Percentiles rank a stretch among this genome's conserved stretches.
Evolutionary conservation across 2,888 invertebrate species (phyloP).

Genomic region (Zeuzera pyrina): DNA sequence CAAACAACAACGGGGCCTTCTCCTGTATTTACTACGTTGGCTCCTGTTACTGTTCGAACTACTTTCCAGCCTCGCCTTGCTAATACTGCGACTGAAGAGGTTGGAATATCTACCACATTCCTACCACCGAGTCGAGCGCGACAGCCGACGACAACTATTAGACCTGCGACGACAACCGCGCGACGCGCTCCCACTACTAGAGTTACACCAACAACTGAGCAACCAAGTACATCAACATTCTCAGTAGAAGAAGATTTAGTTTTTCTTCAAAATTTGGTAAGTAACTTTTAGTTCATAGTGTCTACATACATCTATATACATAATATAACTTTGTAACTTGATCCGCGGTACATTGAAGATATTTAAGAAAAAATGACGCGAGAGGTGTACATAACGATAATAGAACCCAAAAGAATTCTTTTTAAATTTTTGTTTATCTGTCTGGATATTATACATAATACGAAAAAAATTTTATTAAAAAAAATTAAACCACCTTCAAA

Average conservation of each 20-base stretch:
- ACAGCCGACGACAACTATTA: constrained; percentile 31
- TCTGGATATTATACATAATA: too few relatives aligned
- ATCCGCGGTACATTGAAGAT: neutral
- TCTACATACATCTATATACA: neutral
- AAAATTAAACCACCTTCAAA: too few relatives aligned
- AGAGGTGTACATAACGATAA: too few relatives aligned
- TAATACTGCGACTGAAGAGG: constrained; percentile 31
- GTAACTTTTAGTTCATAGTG: constrained; percentile 13
- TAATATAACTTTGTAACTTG: neutral
- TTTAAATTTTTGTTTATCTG: too few relatives aligned
- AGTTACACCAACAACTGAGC: constrained; percentile 46
- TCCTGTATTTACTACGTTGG: constrained; percentile 33
- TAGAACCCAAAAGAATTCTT: neutral
- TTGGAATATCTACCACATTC: constrained; percentile 55
- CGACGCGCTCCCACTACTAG: constrained; percentile 28
- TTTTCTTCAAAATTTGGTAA: constrained; percentile 75
- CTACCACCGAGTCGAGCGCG: constrained; percentile 36
- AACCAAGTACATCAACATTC: constrained; percentile 59
- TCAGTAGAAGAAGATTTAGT: constrained; percentile 72
- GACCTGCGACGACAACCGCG: constrained; percentile 25
- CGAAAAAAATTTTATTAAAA: too few relatives aligned
- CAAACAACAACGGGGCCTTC: constrained; percentile 28
- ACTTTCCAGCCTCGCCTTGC: constrained; percentile 41
- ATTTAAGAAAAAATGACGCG: too few relatives aligned
- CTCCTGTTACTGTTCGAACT: constrained; percentile 33